Evolutionary conservation across 2,797 vertebrate species (phyloP), one percentile per base, ranked within the genome.

Genomic region (Babyrousa celebensis): DNA sequence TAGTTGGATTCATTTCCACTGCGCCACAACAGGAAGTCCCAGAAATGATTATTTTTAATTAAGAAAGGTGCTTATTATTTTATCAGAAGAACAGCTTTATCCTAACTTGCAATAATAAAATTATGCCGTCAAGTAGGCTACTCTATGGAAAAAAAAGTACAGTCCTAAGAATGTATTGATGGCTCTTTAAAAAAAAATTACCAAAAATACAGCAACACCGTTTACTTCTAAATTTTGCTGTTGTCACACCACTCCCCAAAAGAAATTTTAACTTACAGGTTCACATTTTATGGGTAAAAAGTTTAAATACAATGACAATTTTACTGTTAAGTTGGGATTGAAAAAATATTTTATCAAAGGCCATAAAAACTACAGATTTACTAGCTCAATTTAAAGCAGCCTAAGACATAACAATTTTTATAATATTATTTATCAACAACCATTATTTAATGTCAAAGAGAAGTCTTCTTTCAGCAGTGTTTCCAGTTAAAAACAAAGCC

Each of bases 31-130:
- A 48, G 43, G 43, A 48, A 48, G 6, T 48, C 43, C 43, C 43
- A 48, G 32, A 96, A 94, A 88, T 94, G 25, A 95, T 6, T 89
- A 80, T 40, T 95, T 98, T 96, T 93, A 95, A 91, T 85, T 89
- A 85, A 82, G 68, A 97, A 89, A 94, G 62, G 93, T 83, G 92
- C 79, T 93, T 65, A 75, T 88, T 71, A 82, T 92, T 86, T 95
- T 87, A 91, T 80, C 78, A 93, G 62, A 72, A 27, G 80, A 91
- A 96, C 60, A 91, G 16, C 52, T 93, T 58, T 18, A 21, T 12
- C 10, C 75, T 40, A 85, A 96, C 48, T 87, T 95, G 86, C 18
- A 92, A 95, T 67, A 89, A 90, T 71, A 36, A 89, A 89, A 96
- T 56, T 86, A 78, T 52, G 56, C 1, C 74, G 2, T 83, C 79